Evolutionary conservation across 1,140 invertebrate genomes (phyloP), one percentile per base, ranked within the genome.

Genomic region (Ips typographus): DNA sequence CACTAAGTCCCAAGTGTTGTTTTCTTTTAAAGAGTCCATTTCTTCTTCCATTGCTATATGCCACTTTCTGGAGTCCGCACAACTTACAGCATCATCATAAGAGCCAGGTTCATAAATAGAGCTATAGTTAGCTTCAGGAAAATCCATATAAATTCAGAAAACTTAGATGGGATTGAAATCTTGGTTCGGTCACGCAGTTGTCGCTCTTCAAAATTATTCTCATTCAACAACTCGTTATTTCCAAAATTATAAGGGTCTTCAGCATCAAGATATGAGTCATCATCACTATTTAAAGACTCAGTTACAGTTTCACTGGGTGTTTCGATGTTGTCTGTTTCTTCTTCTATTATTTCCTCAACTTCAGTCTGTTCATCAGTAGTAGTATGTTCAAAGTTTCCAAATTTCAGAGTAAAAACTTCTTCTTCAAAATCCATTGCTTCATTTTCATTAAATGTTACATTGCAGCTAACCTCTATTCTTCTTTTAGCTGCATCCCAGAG

Each of bases 401-500:
- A 22, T 22, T 22, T 22, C 22, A 22, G 22, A 22, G 22, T 22
- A 22, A 22, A 22, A 22, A 22, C 22, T 22, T 22, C 22, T n/a
- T n/a, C n/a, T n/a, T n/a, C n/a, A n/a, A n/a, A n/a, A n/a, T n/a
- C n/a, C n/a, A n/a, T n/a, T n/a, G n/a, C n/a, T n/a, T n/a, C n/a
- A n/a, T n/a, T n/a, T n/a, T n/a, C n/a, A n/a, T n/a, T n/a, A n/a
- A n/a, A n/a, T n/a, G n/a, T n/a, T n/a, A n/a, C n/a, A n/a, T n/a
- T n/a, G n/a, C n/a, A n/a, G n/a, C n/a, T n/a, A n/a, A n/a, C n/a
- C n/a, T n/a, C n/a, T n/a, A n/a, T n/a, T n/a, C 73, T n/a, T 65
- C 79, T 51, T 41, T 72, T 70, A 1, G 59, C 58, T 42, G 67
- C 68, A 1, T 52, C 72, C 41, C 55, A 22, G 58, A 38, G 65